Evolutionary conservation across 1,140 invertebrate species (phyloP).

Genomic region (Papilio polytes): DNA sequence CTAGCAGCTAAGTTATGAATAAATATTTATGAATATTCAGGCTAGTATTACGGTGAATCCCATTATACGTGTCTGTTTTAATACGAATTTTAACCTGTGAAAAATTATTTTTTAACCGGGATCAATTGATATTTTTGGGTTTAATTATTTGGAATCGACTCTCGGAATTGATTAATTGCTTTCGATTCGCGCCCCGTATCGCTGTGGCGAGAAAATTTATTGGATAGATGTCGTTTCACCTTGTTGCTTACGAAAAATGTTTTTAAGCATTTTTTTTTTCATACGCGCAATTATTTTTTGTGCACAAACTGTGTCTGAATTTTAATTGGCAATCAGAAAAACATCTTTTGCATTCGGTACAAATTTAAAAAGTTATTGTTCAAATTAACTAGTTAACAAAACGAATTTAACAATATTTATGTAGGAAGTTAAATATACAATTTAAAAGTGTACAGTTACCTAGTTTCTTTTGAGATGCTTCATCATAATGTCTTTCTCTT

Average conservation of each 20-base stretch:
- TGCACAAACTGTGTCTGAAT: neutral
- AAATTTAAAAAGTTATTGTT: neutral
- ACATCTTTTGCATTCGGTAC: neutral
- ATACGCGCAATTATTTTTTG: neutral
- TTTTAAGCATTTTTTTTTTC: constrained; percentile 34
- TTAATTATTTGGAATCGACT: constrained; percentile 41
- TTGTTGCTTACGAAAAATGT: constrained; percentile 40
- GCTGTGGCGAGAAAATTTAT: constrained; percentile 40
- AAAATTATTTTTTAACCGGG: constrained; percentile 38
- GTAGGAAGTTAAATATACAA: too few species aligned
- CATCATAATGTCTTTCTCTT: neutral
- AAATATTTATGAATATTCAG: too few species aligned
- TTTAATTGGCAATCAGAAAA: constrained; percentile 14
- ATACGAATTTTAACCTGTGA: constrained; percentile 14
- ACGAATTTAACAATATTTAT: neutral
- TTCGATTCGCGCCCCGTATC: constrained; percentile 38
- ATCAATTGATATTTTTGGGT: constrained; percentile 39
- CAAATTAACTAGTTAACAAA: neutral
- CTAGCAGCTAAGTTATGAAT: too few species aligned
- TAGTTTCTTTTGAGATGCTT: too few species aligned
- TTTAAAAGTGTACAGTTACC: too few species aligned
- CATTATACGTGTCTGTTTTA: too few species aligned
- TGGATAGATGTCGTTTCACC: constrained; percentile 37
- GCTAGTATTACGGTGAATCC: too few species aligned
- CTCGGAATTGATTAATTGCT: constrained; percentile 40